These are phyloP conservation scores for Geococcyx californianus DNA, from an alignment of 2,113 vertebrate genomes.

Conservation along the genomic window DNA sequence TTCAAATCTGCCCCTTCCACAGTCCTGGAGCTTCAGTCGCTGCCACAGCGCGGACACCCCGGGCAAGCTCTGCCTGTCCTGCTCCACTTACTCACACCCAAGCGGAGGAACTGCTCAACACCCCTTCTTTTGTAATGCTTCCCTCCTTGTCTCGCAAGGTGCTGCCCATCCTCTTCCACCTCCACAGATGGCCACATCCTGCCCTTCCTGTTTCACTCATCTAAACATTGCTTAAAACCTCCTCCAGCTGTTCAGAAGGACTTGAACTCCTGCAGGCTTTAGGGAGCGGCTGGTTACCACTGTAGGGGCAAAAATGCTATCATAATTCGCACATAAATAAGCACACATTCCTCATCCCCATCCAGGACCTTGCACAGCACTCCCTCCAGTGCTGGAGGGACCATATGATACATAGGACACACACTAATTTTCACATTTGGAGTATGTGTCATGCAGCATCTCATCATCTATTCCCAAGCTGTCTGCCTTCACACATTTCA, in stretches of 20 bases:
- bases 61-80: background rate
- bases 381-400: background rate
- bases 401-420: background rate
- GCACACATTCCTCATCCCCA: background rate
- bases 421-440: background rate
- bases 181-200: constrained; percentile 9
- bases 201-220: constrained; percentile 24
- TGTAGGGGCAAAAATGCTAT: background rate
- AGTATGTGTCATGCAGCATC: background rate
- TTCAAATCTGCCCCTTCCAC: background rate
- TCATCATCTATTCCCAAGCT: background rate
- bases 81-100: background rate
- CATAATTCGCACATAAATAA: background rate
- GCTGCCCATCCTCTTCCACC: background rate
- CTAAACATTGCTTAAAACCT: background rate
- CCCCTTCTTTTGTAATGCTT: background rate
- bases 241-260: background rate
- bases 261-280: background rate
- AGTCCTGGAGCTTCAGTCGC: background rate
- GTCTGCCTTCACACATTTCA: background rate
- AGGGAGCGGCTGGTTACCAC: fast-evolving
- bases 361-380: background rate
- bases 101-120: background rate
- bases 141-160: background rate
- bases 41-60: fast-evolving